These are phyloP conservation scores for Clupea harengus DNA, from an alignment of 2,113 vertebrate genomes.

Conservation along the genomic window DNA sequence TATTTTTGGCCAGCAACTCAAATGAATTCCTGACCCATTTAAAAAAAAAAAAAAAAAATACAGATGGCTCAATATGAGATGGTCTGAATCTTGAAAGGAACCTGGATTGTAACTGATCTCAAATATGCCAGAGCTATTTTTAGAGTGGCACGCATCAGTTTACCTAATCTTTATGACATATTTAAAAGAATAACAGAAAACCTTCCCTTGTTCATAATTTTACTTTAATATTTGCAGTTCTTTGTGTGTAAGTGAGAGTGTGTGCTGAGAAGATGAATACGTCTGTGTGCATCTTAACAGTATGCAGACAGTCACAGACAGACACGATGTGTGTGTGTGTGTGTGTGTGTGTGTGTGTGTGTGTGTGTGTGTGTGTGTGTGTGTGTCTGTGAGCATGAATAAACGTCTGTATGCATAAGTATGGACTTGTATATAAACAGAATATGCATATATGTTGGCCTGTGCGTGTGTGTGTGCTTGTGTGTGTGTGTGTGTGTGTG, in stretches of 20 bases:
- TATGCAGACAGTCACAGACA: no score
- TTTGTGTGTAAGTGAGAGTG: no score
- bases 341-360: neutral
- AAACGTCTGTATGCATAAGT: neutral
- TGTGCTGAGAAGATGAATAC: no score
- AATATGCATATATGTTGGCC: neutral
- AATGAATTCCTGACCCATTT: constrained; percentile 2
- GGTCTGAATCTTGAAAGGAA: neutral
- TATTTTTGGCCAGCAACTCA: neutral
- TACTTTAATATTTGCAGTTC: neutral
- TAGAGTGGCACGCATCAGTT: neutral
- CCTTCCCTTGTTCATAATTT: neutral
- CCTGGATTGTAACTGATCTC: neutral
- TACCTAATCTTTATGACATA: neutral
- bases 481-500: neutral
- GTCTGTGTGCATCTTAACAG: no score
- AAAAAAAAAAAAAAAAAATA: neutral
- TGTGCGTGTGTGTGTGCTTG: no score
- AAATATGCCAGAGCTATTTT: neutral
- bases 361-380: neutral
- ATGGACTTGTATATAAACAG: neutral
- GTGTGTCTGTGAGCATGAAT: neutral
- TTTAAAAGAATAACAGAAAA: neutral
- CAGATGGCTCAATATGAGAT: neutral
- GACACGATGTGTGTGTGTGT: no score